A percentile compares a stretch with the other conserved stretches of the same genome.
Conservation (phyloP, 2,888 invertebrate species). For the Synergus laeviventris region DNA sequence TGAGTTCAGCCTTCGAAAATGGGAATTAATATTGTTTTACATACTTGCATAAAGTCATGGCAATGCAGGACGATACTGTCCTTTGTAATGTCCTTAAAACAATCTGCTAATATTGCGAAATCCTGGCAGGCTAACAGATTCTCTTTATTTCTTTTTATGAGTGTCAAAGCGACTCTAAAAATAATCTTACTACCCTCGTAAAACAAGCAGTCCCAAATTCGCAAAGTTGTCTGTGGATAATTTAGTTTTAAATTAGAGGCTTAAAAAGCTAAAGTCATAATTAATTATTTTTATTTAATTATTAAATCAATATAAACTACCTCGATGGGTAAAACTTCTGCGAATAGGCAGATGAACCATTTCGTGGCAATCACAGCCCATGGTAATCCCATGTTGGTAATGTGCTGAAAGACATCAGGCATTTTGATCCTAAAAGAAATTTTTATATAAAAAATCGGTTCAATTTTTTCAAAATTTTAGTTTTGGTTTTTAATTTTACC, state of each 20-base stretch:
- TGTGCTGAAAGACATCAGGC: slow-evolving; percentile 88
- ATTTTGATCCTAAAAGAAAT: slow-evolving; percentile 81
- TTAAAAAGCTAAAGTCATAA: background rate
- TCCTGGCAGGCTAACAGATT: slow-evolving; percentile 87
- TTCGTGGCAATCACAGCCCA: slow-evolving; percentile 95
- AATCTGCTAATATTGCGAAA: slow-evolving; percentile 87
- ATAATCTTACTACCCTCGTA: slow-evolving; percentile 95
- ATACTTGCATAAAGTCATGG: slow-evolving; percentile 92
- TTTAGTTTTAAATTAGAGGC: slow-evolving; percentile 28
- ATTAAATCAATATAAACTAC: slow-evolving; percentile 70
- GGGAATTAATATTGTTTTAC: slow-evolving; percentile 52
- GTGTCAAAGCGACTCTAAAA: slow-evolving; percentile 90
- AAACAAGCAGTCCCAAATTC: slow-evolving; percentile 97
- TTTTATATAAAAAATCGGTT: background rate
- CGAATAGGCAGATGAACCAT: slow-evolving; percentile 96
- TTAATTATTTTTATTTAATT: slow-evolving; percentile 5
- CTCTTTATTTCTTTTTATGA: slow-evolving; percentile 85
- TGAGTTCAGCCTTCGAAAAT: slow-evolving; percentile 66
- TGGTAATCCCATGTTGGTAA: slow-evolving; percentile 88
- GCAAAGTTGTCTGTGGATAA: slow-evolving; percentile 85
- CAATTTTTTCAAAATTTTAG: background rate
- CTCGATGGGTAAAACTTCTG: slow-evolving; percentile 95
- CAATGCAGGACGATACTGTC: slow-evolving; percentile 89
- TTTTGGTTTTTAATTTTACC: slow-evolving; percentile 67
- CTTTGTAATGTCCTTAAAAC: slow-evolving; percentile 89